Evolutionary conservation across 2,113 vertebrate species (phyloP), one percentile per base, ranked within the genome.

Genomic region (Microcebus griseorufus): DNA sequence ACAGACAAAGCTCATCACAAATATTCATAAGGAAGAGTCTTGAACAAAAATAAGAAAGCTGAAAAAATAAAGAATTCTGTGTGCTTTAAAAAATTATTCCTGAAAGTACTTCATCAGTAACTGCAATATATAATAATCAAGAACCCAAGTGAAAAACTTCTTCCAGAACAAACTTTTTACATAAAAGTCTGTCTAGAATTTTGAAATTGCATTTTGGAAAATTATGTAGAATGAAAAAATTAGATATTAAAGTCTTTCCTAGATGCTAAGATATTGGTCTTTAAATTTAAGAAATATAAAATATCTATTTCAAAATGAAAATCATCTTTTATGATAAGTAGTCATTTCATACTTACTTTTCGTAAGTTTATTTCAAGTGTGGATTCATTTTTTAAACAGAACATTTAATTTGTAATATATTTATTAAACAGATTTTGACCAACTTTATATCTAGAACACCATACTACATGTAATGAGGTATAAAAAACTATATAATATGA

Each of bases 131-230:
- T 37, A n/a, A 69, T 87, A 96, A 82, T 17, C 29, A 81, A 75
- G 39, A 86, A 23, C 1, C 8, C 18, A 87, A 88, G 5, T 80
- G 9, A 78, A 79, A 90, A 67, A 18, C 70, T 80, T 62, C 48
- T 48, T 88, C 7, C 13, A 82, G 18, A 53, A 32, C 32, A 64
- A 53, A 45, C 64, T 67, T 87, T 85, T 42, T 69, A 79, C 3
- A 62, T 34, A 29, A 86, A 37, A 25, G 0, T 79, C 1, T 42
- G 27, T 5, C 51, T 34, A 48, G 45, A 69, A 67, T 48, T 90
- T 92, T 90, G 9, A 81, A 85, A 88, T 51, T 95, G 53, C 76
- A 22, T 69, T 94, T 9, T 70, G 10, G 29, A 97, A 90, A 45
- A 67, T 58, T 32, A 75, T 25, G 0, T 23, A 62, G 32, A 67